Evolutionary conservation across 2,888 invertebrate genomes (phyloP), one percentile per base, ranked within the genome.

Genomic region (Lamellibrachia columna): DNA sequence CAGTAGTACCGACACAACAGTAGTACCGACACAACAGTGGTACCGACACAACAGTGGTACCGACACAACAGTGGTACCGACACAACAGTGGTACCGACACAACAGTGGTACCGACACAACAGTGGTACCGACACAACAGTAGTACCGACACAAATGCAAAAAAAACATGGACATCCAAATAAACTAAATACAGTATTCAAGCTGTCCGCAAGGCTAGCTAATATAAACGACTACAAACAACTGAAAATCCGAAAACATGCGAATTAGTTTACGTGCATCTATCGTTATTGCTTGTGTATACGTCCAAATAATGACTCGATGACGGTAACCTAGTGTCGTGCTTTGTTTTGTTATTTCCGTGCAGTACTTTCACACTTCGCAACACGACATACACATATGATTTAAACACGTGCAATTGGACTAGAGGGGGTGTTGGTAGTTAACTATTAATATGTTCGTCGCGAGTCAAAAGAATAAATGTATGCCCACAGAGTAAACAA

Each of bases 111-210:
- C n/a, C n/a, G n/a, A n/a, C n/a, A n/a, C n/a, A n/a, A n/a, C n/a
- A n/a, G n/a, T n/a, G n/a, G n/a, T n/a, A 75, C 75, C 75, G n/a
- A 75, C 75, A n/a, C 15, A 75, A 75, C 60, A 75, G 60, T 75
- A 22, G 60, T 22, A 75, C 15, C 75, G 75, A 75, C 75, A 75
- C 75, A 75, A 75, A n/a, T n/a, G 2, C n/a, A n/a, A n/a, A 75
- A 75, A 75, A 3, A 75, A 6, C 75, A 75, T n/a, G 22, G 75
- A 75, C 75, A n/a, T 75, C 75, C 15, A 75, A 75, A 15, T 75
- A 75, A 75, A 75, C 75, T 75, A 75, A 75, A 75, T 75, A 75
- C 22, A 75, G 75, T 15, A 75, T 22, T n/a, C 75, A 75, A 15
- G n/a, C 75, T n/a, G 75, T 75, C 75, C 22, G 40, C 40, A 40